Conservation (phyloP, 1,140 invertebrate genomes). For the Panagrolaimus sp. region DNA sequence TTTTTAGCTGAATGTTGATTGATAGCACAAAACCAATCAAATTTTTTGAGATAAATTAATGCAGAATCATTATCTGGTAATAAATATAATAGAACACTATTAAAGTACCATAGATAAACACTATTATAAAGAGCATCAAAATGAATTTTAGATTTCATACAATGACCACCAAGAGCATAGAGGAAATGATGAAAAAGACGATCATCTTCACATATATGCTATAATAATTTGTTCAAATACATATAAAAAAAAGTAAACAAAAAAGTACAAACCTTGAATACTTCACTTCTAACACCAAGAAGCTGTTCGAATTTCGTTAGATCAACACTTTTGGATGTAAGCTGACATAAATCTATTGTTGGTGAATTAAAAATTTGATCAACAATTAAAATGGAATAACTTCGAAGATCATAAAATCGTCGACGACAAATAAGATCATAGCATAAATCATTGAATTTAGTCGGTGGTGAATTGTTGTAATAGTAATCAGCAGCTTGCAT, state of each 20-base stretch:
- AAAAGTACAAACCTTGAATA: constrained; percentile 6
- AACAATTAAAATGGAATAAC: background rate
- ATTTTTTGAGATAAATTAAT: background rate
- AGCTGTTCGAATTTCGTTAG: background rate
- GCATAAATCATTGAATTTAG: background rate
- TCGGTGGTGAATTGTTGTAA: too few relatives aligned
- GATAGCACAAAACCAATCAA: background rate
- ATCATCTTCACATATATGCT: background rate
- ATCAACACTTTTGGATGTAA: background rate
- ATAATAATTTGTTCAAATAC: too few relatives aligned
- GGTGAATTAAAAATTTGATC: background rate
- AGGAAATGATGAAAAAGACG: background rate
- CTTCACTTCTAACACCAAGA: background rate
- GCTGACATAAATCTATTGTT: background rate
- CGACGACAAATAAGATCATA: background rate
- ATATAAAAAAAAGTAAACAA: background rate
- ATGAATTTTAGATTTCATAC: background rate
- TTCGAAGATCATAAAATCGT: background rate
- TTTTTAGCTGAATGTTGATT: background rate
- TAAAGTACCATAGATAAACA: background rate
- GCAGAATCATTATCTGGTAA: background rate
- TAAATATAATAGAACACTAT: background rate
- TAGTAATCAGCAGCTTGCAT: too few relatives aligned
- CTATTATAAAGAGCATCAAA: background rate
- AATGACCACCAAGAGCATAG: background rate